Conservation (phyloP, 2,113 vertebrate species). For the Pluvialis apricaria region DNA sequence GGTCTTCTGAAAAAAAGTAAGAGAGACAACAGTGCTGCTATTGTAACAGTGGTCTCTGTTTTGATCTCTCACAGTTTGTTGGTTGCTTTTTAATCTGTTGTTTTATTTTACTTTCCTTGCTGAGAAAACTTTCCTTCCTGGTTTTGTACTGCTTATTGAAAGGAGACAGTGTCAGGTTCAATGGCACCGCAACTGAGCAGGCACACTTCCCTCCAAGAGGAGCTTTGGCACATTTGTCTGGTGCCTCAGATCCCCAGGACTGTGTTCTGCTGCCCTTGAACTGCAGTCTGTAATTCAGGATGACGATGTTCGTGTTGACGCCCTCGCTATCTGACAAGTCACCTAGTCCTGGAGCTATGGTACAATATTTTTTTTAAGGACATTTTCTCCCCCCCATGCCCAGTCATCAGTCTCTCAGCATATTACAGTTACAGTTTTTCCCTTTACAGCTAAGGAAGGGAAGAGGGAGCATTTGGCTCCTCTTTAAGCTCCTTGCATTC, state of each 20-base stretch:
- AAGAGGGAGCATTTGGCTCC: neutral
- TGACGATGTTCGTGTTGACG: neutral
- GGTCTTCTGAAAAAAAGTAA: neutral
- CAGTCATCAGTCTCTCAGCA: neutral
- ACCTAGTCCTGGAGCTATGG: neutral
- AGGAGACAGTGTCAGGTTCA: neutral
- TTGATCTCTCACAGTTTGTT: neutral
- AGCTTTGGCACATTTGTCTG: neutral
- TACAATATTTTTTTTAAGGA: neutral
- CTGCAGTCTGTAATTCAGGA: neutral
- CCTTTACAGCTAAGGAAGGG: neutral
- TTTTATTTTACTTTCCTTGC: neutral
- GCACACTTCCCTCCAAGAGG: neutral
- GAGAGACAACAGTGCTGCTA: neutral
- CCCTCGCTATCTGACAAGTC: neutral
- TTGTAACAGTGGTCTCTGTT: neutral
- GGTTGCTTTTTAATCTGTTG: neutral
- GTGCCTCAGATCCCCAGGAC: neutral
- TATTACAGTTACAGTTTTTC: neutral
- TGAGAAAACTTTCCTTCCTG: neutral
- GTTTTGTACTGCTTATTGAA: neutral
- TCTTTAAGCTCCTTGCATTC: neutral
- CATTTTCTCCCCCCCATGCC: neutral
- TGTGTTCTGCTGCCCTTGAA: neutral
- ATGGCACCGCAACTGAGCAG: neutral